These are phyloP conservation scores for Allobates femoralis DNA, from an alignment of 2,797 vertebrate genomes.

Conservation along the genomic window DNA sequence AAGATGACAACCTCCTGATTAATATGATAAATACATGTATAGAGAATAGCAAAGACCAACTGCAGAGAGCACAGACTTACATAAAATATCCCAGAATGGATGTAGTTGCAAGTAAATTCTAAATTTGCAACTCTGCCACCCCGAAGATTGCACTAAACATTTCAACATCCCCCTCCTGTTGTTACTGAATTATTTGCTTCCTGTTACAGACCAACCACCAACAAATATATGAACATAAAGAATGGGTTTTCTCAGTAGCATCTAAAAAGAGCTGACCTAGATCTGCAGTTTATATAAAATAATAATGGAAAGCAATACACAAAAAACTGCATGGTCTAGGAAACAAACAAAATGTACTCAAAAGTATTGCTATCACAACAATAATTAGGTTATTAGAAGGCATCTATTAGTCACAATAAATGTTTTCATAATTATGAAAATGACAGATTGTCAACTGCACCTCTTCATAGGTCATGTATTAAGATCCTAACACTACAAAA, in stretches of 20 bases:
- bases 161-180: constrained; percentile 39
- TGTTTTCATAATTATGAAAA: background rate
- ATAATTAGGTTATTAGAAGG: background rate
- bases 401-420: background rate
- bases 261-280: constrained; percentile 38
- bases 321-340: background rate
- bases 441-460: background rate
- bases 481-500: background rate
- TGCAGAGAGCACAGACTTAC: background rate
- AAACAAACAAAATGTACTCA: background rate
- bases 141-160: constrained; percentile 13
- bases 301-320: constrained; percentile 16
- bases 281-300: constrained; percentile 28
- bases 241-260: constrained; percentile 3
- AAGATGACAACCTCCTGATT: background rate
- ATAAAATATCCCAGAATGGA: constrained; percentile 6
- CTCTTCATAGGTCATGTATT: background rate
- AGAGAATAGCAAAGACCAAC: background rate
- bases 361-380: background rate
- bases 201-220: constrained; percentile 38
- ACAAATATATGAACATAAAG: constrained; percentile 43
- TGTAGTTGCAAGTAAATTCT: constrained; percentile 28
- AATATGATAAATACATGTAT: background rate
- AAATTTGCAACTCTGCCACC: constrained; percentile 27
- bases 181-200: constrained; percentile 38